These are phyloP conservation scores for Apocheima hispidaria DNA, from an alignment of 2,888 invertebrate species.

Conservation along the genomic window DNA sequence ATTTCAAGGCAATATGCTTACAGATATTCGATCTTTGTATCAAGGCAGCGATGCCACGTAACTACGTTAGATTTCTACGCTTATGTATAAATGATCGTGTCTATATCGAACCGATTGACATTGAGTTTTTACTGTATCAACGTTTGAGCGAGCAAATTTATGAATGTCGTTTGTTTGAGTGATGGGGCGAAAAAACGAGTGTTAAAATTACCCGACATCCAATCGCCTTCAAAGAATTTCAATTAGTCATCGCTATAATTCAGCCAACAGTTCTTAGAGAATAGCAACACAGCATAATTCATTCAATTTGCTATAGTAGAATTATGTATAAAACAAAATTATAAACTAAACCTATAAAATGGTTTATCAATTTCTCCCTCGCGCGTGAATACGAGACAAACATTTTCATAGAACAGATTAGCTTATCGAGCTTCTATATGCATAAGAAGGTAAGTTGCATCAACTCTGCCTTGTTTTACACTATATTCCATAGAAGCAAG, in stretches of 20 bases:
- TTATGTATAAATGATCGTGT: constrained; percentile 5
- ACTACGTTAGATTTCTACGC: constrained; percentile 36
- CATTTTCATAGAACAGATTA: no score
- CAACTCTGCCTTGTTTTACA: no score
- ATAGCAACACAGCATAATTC: neutral
- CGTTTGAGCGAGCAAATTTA: neutral
- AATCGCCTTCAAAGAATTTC: neutral
- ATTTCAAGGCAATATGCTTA: constrained; percentile 58
- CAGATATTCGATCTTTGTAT: constrained; percentile 61
- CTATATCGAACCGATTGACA: constrained; percentile 32
- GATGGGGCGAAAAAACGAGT: neutral
- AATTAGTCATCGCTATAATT: neutral
- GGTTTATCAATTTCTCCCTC: no score
- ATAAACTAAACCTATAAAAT: no score
- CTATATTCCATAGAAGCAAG: neutral
- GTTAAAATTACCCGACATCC: neutral
- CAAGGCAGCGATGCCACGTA: constrained; percentile 58
- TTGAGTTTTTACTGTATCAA: constrained; percentile 24
- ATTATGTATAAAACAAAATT: no score
- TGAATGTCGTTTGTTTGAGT: constrained; percentile 10
- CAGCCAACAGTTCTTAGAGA: neutral
- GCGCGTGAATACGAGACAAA: no score
- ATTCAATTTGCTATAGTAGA: neutral
- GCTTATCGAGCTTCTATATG: no score
- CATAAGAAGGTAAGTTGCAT: no score